Evolutionary conservation across 1,140 invertebrate genomes (phyloP).

Genomic region (Pseudomyrmex concolor): DNA sequence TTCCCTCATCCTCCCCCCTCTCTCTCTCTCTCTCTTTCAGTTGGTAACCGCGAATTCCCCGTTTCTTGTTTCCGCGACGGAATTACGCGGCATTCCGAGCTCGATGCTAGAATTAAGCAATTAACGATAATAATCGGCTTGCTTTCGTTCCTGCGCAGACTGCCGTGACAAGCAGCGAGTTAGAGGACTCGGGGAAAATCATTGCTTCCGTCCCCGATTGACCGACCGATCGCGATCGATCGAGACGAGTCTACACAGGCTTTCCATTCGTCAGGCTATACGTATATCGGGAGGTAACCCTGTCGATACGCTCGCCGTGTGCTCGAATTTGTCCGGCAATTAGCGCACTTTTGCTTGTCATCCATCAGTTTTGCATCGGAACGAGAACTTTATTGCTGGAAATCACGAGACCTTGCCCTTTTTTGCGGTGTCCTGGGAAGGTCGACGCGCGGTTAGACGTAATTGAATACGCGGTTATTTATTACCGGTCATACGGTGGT

Average conservation of each 20-base stretch:
- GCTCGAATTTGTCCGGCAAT: conserved; percentile 36
- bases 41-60: conserved; percentile 17
- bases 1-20: not conserved
- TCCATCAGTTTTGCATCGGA: conserved; percentile 53
- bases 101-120: conserved; percentile 60
- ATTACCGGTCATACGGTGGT: conserved; percentile 42
- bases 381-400: conserved; percentile 50
- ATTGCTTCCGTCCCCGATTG: conserved; percentile 56
- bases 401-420: conserved; percentile 36
- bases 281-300: not conserved
- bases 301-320: not conserved
- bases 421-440: conserved; percentile 44
- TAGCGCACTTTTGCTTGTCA: conserved; percentile 34
- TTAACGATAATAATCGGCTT: conserved; percentile 71
- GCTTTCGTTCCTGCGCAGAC: conserved; percentile 62
- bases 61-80: conserved; percentile 73
- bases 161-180: conserved; percentile 55
- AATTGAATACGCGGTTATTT: conserved; percentile 57
- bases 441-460: conserved; percentile 27
- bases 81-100: conserved; percentile 73
- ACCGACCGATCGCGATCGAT: conserved; percentile 34
- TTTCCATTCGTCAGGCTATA: conserved; percentile 6
- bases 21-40: not conserved
- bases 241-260: not conserved
- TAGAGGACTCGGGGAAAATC: conserved; percentile 59